Conservation (phyloP, 2,888 invertebrate genomes). For the Pollenia griseotomentosa region DNA sequence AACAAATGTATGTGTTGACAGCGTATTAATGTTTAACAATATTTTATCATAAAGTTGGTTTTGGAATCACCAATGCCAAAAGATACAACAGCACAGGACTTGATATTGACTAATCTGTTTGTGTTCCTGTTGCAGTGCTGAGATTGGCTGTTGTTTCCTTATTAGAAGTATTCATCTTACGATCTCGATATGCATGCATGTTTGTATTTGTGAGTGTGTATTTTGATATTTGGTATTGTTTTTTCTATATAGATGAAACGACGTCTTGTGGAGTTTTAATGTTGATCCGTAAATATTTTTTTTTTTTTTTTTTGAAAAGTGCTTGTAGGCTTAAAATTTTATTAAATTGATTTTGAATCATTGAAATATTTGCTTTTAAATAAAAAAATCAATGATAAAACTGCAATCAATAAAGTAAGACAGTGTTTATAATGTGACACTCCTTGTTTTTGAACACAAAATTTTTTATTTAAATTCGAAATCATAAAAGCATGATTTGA, state of each 20-base stretch:
- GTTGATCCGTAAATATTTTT: slow-evolving; percentile 58
- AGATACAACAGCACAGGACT: slow-evolving; percentile 45
- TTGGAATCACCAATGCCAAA: slow-evolving; percentile 51
- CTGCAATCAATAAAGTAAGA: slow-evolving; percentile 52
- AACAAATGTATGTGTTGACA: slow-evolving; percentile 82
- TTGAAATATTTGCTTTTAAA: slow-evolving; percentile 52
- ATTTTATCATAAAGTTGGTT: slow-evolving; percentile 75
- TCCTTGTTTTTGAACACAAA: slow-evolving; percentile 31
- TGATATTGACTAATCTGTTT: slow-evolving; percentile 57
- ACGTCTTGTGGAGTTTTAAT: slow-evolving; percentile 71
- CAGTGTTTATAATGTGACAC: slow-evolving; percentile 25
- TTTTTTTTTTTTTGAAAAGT: slow-evolving; percentile 30
- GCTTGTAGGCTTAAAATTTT: slow-evolving; percentile 55
- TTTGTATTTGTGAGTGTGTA: slow-evolving; percentile 35
- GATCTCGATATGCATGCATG: slow-evolving; percentile 10
- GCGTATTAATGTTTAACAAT: slow-evolving; percentile 82
- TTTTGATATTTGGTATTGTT: slow-evolving; percentile 42
- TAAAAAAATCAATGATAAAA: slow-evolving; percentile 19
- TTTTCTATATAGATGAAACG: slow-evolving; percentile 64
- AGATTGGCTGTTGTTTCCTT: slow-evolving; percentile 57
- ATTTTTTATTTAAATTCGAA: neutral
- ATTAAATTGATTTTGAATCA: slow-evolving; percentile 65
- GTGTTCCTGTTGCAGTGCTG: slow-evolving; percentile 29
- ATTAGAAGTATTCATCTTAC: slow-evolving; percentile 56
- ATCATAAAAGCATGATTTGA: neutral